Conservation (phyloP, 2,797 vertebrate genomes). For the Taeniopygia guttata region DNA sequence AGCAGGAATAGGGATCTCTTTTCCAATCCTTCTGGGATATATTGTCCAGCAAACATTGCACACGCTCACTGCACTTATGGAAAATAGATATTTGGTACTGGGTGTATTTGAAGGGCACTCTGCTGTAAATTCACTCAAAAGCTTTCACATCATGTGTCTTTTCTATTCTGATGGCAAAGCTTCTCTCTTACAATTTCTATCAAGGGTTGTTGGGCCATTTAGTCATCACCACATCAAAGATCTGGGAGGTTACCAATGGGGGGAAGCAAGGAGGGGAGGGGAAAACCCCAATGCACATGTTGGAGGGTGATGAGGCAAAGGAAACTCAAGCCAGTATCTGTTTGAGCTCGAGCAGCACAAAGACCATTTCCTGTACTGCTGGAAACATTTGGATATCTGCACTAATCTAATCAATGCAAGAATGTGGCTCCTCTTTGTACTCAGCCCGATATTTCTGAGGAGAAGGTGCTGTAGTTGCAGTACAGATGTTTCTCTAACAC, state of each 20-base stretch:
- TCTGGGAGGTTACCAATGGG: conserved; percentile 4
- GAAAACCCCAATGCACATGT: background rate
- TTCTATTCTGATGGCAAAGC: background rate
- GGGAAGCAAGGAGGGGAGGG: background rate
- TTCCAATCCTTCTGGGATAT: background rate
- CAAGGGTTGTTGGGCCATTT: background rate
- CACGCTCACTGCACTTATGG: background rate
- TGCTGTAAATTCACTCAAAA: background rate
- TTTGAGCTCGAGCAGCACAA: conserved; percentile 36
- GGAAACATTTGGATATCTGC: conserved; percentile 62
- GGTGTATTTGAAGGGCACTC: background rate
- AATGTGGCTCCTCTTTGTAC: conserved; percentile 68
- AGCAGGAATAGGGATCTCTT: background rate
- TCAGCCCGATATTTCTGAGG: conserved; percentile 52
- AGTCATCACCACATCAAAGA: conserved; percentile 55
- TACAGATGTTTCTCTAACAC: conserved; percentile 65
- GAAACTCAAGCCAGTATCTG: conserved; percentile 23
- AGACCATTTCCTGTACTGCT: conserved; percentile 63
- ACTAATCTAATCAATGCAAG: conserved; percentile 70
- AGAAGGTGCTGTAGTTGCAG: conserved; percentile 47
- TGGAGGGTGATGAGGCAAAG: conserved; percentile 25
- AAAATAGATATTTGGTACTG: background rate
- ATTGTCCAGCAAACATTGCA: background rate
- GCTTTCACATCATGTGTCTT: background rate
- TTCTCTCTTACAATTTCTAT: background rate